Evolutionary conservation across 2,797 vertebrate genomes (phyloP).

Genomic region (Crax fasciolata): DNA sequence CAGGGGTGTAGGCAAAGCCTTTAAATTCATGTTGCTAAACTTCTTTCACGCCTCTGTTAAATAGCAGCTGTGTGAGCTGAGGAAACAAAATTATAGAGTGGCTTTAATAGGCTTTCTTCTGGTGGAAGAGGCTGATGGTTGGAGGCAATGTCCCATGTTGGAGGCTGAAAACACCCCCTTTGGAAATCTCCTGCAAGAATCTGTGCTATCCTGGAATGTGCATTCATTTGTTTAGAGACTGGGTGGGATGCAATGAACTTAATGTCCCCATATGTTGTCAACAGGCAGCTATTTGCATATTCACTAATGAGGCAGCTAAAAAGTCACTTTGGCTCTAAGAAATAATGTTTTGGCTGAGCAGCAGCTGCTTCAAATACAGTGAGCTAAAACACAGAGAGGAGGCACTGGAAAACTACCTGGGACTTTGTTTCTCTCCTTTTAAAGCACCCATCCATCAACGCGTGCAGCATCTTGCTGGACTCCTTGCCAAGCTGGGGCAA

Average conservation of each 20-base stretch:
- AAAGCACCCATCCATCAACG: background rate
- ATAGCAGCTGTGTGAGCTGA: background rate
- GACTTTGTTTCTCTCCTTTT: background rate
- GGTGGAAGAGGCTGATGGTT: background rate
- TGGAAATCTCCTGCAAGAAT: background rate
- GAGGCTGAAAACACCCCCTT: background rate
- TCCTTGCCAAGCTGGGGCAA: background rate
- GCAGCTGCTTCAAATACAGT: background rate
- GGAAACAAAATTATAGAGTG: background rate
- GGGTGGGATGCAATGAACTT: background rate
- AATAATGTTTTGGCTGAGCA: background rate
- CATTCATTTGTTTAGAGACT: background rate
- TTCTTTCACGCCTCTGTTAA: background rate
- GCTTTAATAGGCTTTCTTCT: background rate
- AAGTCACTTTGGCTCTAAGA: background rate
- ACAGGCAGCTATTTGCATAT: background rate
- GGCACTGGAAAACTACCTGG: background rate
- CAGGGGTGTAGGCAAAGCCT: background rate
- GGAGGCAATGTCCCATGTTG: background rate
- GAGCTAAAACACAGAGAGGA: background rate
- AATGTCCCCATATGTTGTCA: background rate
- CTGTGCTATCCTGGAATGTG: background rate
- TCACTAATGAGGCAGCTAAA: background rate
- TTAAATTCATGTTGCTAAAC: background rate
- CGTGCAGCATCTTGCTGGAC: background rate